These are phyloP conservation scores for Falco naumanni DNA, from an alignment of 2,797 vertebrate species.

Conservation along the genomic window DNA sequence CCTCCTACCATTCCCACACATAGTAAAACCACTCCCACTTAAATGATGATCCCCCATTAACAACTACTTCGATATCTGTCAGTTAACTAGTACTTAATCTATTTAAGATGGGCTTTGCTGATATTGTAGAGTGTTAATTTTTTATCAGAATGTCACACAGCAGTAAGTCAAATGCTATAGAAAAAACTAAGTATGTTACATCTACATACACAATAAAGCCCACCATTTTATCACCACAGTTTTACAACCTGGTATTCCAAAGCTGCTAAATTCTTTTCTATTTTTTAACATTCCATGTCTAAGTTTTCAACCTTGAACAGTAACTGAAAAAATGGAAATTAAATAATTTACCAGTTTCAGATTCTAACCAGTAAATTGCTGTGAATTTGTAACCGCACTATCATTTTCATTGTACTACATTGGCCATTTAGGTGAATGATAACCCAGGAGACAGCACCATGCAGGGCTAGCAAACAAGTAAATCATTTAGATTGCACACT, in stretches of 20 bases:
- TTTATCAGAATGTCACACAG: constrained; percentile 18
- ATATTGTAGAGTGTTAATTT: constrained; percentile 33
- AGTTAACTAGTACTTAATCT: neutral
- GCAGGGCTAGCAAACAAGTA: constrained; percentile 72
- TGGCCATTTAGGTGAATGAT: constrained; percentile 71
- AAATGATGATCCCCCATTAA: neutral
- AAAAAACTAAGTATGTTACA: neutral
- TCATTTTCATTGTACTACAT: constrained; percentile 71
- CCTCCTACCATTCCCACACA: neutral
- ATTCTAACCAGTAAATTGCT: constrained; percentile 67
- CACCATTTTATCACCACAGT: neutral
- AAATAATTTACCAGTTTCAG: constrained; percentile 70
- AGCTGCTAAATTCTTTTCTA: constrained; percentile 6
- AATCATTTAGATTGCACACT: constrained; percentile 70
- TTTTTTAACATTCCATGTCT: constrained; percentile 26
- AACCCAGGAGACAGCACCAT: constrained; percentile 69
- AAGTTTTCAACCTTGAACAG: constrained; percentile 59
- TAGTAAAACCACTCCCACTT: neutral
- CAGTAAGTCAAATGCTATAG: neutral
- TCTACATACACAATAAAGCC: neutral
- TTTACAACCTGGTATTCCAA: constrained; percentile 1
- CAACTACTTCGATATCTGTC: neutral
- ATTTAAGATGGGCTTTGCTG: constrained; percentile 25
- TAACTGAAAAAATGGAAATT: constrained; percentile 66
- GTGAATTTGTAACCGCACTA: constrained; percentile 52